Conservation (phyloP, 2,113 vertebrate genomes). For the Orcinus orca region DNA sequence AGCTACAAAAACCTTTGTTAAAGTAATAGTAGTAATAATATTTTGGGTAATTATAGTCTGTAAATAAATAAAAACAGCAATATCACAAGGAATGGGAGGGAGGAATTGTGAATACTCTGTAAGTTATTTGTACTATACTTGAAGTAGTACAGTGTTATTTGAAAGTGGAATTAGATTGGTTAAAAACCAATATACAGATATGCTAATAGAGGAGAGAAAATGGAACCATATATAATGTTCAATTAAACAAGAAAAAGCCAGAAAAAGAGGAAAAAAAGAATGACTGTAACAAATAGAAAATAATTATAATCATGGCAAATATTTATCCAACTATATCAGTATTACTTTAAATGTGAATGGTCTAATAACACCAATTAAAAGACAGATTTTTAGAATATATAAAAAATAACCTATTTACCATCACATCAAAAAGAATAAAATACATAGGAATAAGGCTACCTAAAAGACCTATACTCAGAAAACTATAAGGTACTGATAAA, state of each 20-base stretch:
- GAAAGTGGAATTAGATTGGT: not conserved
- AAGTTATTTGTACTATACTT: not conserved
- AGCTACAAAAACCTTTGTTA: not conserved
- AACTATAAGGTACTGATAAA: no score
- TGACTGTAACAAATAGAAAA: not conserved
- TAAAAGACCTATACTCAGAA: no score
- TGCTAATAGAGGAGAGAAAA: not conserved
- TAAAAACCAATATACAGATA: not conserved
- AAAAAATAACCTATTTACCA: not conserved
- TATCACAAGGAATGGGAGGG: not conserved
- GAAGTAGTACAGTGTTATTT: not conserved
- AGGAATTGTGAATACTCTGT: not conserved
- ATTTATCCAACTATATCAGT: not conserved
- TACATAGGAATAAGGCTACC: no score
- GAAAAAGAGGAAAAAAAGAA: not conserved
- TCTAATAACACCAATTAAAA: not conserved
- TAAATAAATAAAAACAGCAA: not conserved
- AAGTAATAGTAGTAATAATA: not conserved
- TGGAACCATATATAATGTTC: not conserved
- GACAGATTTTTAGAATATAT: not conserved
- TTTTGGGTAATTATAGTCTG: not conserved
- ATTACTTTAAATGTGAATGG: not conserved
- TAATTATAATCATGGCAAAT: not conserved
- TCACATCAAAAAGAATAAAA: no score
- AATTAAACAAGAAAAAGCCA: not conserved